Conservation (phyloP, 1,140 invertebrate genomes). For the Drosophila kohkoa region DNA sequence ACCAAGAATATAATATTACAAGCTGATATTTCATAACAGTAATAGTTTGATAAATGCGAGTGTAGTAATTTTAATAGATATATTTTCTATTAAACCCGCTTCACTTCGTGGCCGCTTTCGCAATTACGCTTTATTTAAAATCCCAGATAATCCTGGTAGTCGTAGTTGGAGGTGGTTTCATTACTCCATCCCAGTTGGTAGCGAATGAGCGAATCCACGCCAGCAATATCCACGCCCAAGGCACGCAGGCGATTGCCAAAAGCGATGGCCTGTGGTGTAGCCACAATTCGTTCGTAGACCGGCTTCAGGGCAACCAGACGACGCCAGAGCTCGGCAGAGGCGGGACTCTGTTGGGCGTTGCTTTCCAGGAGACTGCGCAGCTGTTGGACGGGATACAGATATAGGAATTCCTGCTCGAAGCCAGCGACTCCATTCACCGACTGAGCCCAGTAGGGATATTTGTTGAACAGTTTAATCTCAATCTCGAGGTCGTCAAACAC, state of each 20-base stretch:
- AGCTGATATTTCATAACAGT: too few species aligned
- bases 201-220: conserved; percentile 43
- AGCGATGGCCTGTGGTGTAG: conserved; percentile 28
- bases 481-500: conserved; percentile 70
- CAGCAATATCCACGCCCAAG: conserved; percentile 57
- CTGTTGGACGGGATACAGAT: conserved; percentile 56
- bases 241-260: conserved; percentile 41
- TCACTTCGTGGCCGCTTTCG: background rate
- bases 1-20: too few species aligned
- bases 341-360: conserved; percentile 52
- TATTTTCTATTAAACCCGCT: too few species aligned
- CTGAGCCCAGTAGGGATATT: conserved; percentile 69
- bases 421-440: conserved; percentile 62
- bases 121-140: background rate
- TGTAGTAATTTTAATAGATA: background rate
- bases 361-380: conserved; percentile 58
- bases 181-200: conserved; percentile 72
- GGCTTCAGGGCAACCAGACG: conserved; percentile 62
- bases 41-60: too few species aligned
- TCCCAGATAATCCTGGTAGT: conserved; percentile 46
- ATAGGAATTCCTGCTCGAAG: conserved; percentile 62
- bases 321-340: conserved; percentile 64
- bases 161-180: conserved; percentile 30
- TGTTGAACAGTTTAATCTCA: conserved; percentile 71
- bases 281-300: conserved; percentile 69